Evolutionary conservation across 2,888 invertebrate species (phyloP).

Genomic region (Amphimallon solstitiale): DNA sequence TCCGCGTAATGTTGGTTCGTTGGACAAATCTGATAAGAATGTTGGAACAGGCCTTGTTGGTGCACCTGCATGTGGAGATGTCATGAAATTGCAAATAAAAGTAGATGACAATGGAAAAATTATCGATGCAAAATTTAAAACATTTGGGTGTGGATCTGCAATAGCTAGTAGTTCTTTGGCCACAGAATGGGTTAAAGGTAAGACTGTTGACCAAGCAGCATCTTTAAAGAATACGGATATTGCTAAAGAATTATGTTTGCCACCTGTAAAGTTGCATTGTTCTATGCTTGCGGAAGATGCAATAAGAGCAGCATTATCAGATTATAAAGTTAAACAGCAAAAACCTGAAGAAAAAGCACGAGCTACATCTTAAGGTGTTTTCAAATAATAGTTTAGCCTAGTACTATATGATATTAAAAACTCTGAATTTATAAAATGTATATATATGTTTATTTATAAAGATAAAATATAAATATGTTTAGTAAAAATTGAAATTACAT

Average conservation of each 20-base stretch:
- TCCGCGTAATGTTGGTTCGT: conserved; percentile 96
- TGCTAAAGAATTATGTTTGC: conserved; percentile 95
- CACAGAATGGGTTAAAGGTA: conserved; percentile 97
- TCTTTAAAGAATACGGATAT: conserved; percentile 96
- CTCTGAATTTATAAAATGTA: background rate
- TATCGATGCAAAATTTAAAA: conserved; percentile 98
- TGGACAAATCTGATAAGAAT: conserved; percentile 91
- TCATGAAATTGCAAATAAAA: conserved; percentile 98
- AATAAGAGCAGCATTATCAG: conserved; percentile 96
- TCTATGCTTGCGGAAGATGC: conserved; percentile 99
- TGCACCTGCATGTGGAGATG: conserved; percentile 99
- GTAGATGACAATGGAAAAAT: conserved; percentile 97
- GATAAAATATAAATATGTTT: background rate
- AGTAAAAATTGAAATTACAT: background rate
- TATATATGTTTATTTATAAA: conserved; percentile 7
- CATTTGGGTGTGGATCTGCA: conserved; percentile 99
- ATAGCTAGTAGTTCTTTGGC: conserved; percentile 97
- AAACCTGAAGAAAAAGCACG: conserved; percentile 56
- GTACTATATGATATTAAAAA: background rate
- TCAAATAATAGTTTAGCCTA: conserved; percentile 32
- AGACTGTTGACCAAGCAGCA: conserved; percentile 92
- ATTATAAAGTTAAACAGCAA: conserved; percentile 91
- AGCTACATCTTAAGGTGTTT: conserved; percentile 3
- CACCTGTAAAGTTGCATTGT: conserved; percentile 99
- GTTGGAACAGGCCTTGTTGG: conserved; percentile 99